phyloP scores from a whole-genome alignment of 1,140 invertebrate genomes.

The Pentalonia nigronervosa region DNA sequence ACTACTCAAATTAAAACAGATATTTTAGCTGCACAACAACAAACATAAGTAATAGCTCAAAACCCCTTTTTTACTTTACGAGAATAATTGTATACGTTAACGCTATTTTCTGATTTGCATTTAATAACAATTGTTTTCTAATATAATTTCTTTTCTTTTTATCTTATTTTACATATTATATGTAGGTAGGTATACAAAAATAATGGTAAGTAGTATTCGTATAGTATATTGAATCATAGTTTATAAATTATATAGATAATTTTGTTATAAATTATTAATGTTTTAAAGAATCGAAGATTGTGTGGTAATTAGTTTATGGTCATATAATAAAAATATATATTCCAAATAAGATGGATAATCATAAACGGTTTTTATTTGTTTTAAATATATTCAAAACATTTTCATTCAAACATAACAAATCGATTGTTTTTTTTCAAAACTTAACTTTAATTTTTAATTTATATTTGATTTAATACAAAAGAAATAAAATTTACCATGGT shows the following conservation, averaged over 20 bases:
- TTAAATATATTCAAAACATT: background rate
- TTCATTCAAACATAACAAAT: background rate
- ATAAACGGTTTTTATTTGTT: background rate
- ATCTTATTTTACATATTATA: background rate
- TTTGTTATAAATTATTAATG: background rate
- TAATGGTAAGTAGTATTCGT: background rate
- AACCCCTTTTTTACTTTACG: background rate
- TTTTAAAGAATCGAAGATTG: background rate
- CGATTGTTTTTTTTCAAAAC: background rate
- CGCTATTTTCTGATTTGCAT: background rate
- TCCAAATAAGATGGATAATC: background rate
- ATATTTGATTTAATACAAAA: background rate
- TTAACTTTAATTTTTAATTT: background rate
- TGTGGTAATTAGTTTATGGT: background rate
- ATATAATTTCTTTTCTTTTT: background rate
- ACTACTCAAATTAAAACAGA: constrained; percentile 10
- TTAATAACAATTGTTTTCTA: background rate
- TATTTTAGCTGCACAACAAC: background rate
- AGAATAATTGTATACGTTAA: background rate
- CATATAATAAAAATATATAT: background rate
- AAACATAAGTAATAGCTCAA: background rate
- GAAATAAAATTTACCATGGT: background rate
- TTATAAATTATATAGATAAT: background rate
- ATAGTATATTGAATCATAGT: background rate
- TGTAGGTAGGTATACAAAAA: background rate